These are phyloP conservation scores for Cinara cedri DNA, from an alignment of 2,888 invertebrate genomes.

Conservation along the genomic window DNA sequence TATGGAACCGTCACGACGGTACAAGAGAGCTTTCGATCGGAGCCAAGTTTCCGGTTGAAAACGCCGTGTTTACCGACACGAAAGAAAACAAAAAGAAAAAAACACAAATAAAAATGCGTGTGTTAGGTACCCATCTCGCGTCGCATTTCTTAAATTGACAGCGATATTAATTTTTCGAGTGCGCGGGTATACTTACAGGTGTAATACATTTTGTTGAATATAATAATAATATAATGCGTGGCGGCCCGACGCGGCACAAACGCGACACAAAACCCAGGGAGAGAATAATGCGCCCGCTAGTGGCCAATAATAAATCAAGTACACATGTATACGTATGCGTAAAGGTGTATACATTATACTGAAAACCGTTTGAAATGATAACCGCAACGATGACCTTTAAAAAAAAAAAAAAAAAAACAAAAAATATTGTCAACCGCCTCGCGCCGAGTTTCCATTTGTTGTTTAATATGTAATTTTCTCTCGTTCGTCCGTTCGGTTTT, in stretches of 20 bases:
- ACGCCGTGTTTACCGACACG: no score
- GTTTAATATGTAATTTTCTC: neutral
- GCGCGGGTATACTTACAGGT: neutral
- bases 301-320: constrained; percentile 29
- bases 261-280: neutral
- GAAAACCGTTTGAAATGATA: constrained; percentile 29
- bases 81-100: no score
- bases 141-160: no score
- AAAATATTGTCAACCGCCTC: constrained; percentile 26
- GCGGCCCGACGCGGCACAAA: neutral
- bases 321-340: no score
- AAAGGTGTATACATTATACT: neutral
- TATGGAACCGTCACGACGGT: no score
- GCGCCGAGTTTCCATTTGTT: constrained; percentile 6
- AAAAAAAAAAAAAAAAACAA: neutral
- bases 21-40: no score
- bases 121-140: no score
- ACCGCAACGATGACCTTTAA: constrained; percentile 41
- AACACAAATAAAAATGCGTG: no score
- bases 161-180: neutral
- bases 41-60: no score
- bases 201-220: neutral
- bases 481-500: no score
- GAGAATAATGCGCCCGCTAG: neutral
- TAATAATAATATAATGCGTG: no score